These are phyloP conservation scores for Margaritifera margaritifera DNA, from an alignment of 2,888 invertebrate genomes.

Conservation along the genomic window DNA sequence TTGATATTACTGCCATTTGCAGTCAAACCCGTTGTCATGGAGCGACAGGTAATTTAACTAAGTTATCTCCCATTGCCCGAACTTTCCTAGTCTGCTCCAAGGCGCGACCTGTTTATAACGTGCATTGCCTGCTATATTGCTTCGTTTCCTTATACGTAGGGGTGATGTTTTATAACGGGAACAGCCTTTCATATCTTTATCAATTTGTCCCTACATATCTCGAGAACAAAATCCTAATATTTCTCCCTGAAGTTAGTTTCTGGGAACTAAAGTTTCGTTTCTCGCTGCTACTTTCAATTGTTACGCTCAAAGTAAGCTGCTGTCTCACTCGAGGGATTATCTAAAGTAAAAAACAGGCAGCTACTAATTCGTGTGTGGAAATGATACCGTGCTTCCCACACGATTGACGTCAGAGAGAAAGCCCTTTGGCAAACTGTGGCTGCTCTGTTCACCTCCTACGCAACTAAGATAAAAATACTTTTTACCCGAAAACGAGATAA, in stretches of 20 bases:
- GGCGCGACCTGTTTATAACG: conserved; percentile 21
- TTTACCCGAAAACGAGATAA: too few species aligned
- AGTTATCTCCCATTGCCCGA: conserved; percentile 45
- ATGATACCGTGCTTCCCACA: conserved; percentile 66
- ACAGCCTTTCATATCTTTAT: conserved; percentile 53
- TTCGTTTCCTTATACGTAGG: conserved; percentile 48
- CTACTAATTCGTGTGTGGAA: conserved; percentile 63
- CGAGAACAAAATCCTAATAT: conserved; percentile 13
- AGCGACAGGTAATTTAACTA: conserved; percentile 28
- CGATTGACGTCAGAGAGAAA: conserved; percentile 68
- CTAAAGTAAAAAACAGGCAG: conserved; percentile 54
- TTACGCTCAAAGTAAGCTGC: conserved; percentile 30
- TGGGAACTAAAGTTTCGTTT: conserved; percentile 20
- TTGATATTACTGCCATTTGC: conserved; percentile 14
- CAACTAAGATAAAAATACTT: too few species aligned
- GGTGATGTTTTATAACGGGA: conserved; percentile 68
- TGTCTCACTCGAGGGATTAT: conserved; percentile 35
- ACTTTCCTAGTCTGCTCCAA: conserved; percentile 32
- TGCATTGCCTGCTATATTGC: conserved; percentile 18
- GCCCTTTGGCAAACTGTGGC: conserved; percentile 62
- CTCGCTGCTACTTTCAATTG: conserved; percentile 18
- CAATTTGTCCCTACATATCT: conserved; percentile 17
- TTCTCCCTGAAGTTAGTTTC: conserved; percentile 18
- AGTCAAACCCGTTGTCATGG: conserved; percentile 29
- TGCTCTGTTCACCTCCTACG: conserved; percentile 52